Evolutionary conservation across 2,888 invertebrate species (phyloP).

Genomic region (Drosophila infuscata): DNA sequence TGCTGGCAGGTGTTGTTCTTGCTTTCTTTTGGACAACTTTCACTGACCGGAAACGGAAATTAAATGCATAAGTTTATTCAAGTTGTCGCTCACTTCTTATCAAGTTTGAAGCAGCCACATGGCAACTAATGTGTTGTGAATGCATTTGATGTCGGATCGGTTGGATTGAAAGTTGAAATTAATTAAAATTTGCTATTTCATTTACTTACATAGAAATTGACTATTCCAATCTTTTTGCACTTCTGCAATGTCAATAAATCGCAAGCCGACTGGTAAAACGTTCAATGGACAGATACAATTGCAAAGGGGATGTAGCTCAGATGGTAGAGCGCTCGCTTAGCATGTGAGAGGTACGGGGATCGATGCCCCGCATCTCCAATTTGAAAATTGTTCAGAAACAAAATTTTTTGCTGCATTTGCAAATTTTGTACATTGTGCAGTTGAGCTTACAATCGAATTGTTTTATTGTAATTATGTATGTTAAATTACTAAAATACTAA

Average conservation of each 20-base stretch:
- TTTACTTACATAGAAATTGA: not conserved
- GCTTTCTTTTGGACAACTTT: constrained; percentile 71
- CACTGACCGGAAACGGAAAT: constrained; percentile 81
- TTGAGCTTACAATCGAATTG: no score
- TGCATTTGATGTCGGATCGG: constrained; percentile 1
- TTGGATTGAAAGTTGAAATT: constrained; percentile 6
- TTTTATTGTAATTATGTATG: not conserved
- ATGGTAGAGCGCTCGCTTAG: constrained; percentile 86
- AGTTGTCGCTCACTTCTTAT: constrained; percentile 50
- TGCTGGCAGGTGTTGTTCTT: constrained; percentile 60
- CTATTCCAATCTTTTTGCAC: not conserved
- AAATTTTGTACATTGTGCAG: not conserved
- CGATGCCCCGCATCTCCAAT: constrained; percentile 85
- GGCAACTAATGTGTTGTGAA: constrained; percentile 9
- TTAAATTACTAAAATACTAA: not conserved
- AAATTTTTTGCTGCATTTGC: not conserved
- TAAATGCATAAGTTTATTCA: constrained; percentile 78
- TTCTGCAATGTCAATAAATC: not conserved
- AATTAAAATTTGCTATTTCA: not conserved
- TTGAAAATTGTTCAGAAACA: not conserved
- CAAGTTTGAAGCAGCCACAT: constrained; percentile 38
- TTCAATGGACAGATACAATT: constrained; percentile 31
- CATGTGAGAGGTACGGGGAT: constrained; percentile 85
- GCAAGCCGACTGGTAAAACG: constrained; percentile 22
- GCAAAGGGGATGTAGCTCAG: constrained; percentile 85